These are phyloP conservation scores for Nibea coibor DNA, from an alignment of 2,113 vertebrate genomes.

Conservation along the genomic window DNA sequence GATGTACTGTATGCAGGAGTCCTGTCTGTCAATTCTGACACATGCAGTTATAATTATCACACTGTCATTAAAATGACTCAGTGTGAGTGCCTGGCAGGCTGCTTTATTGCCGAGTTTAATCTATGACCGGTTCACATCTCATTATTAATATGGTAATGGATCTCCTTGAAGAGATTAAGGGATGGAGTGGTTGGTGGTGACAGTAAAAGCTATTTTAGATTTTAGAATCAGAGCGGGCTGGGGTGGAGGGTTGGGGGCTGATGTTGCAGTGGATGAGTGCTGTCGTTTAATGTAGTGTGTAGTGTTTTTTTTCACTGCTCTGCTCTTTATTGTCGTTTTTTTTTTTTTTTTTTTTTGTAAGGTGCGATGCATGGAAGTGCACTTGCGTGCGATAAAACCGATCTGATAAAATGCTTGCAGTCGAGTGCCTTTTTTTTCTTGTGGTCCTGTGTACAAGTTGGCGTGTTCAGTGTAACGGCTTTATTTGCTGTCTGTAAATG, in stretches of 20 bases:
- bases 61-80: constrained; percentile 77
- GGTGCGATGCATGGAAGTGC: constrained; percentile 10
- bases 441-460: neutral
- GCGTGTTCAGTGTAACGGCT: constrained; percentile 34
- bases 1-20: constrained; percentile 46
- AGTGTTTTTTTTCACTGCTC: neutral
- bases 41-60: constrained; percentile 78
- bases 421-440: constrained; percentile 10
- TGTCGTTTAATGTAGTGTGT: constrained; percentile 26
- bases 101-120: constrained; percentile 80
- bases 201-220: constrained; percentile 79
- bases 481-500: constrained; percentile 65
- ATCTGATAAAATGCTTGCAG: constrained; percentile 26
- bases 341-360: constrained; percentile 2
- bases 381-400: neutral
- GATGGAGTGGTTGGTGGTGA: constrained; percentile 76
- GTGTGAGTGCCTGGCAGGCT: constrained; percentile 76
- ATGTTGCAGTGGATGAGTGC: constrained; percentile 50
- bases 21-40: constrained; percentile 77
- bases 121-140: constrained; percentile 81
- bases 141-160: constrained; percentile 87
- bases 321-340: neutral
- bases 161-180: constrained; percentile 82
- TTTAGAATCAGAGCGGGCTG: constrained; percentile 63
- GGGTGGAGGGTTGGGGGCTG: constrained; percentile 17